These are phyloP conservation scores for Eustalomyia histrio DNA, from an alignment of 2,888 invertebrate genomes.

Conservation along the genomic window DNA sequence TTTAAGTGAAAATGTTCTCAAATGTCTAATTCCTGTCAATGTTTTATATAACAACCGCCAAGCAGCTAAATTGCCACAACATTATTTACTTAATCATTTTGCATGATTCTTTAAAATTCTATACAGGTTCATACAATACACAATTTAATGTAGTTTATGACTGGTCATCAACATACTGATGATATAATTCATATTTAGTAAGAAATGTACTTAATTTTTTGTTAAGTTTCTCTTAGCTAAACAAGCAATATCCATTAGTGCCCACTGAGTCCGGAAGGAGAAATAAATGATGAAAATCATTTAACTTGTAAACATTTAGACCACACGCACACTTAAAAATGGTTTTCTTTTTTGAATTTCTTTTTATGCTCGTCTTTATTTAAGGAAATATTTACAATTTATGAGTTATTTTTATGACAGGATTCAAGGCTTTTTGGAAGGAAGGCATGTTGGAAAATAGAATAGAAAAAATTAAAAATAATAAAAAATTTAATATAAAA, in stretches of 20 bases:
- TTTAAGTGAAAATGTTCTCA: not conserved
- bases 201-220: constrained; percentile 3
- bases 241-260: constrained; percentile 37
- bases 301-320: not conserved
- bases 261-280: constrained; percentile 23
- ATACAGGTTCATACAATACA: not conserved
- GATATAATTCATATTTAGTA: constrained; percentile 28
- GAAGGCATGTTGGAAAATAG: too few species aligned
- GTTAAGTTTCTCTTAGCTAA: not conserved
- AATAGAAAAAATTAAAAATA: too few species aligned
- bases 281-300: not conserved
- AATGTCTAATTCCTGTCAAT: not conserved
- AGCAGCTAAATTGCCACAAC: not conserved
- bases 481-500: too few species aligned
- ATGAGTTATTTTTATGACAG: not conserved
- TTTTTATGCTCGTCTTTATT: not conserved
- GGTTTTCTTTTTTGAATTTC: not conserved
- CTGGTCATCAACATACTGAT: constrained; percentile 12
- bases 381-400: not conserved
- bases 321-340: not conserved
- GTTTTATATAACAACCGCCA: not conserved
- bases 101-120: not conserved
- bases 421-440: not conserved
- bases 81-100: not conserved
- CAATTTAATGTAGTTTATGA: constrained; percentile 17